Conservation (phyloP, 2,888 invertebrate genomes). For the Drosophila fungiperda region DNA sequence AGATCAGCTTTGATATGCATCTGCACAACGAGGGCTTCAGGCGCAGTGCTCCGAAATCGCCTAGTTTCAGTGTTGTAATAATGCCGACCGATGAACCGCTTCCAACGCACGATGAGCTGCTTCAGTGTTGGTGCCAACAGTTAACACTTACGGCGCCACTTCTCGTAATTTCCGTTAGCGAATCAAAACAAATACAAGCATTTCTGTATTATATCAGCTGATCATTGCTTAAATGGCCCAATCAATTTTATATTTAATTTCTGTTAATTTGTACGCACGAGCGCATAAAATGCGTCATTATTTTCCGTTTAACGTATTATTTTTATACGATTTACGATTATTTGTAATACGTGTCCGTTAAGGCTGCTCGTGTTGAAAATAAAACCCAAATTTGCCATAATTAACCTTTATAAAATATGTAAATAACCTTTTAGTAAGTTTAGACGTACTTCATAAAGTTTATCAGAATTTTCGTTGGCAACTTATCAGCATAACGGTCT, state of each 20-base stretch:
- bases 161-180: conserved; percentile 82
- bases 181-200: conserved; percentile 84
- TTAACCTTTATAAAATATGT: neutral
- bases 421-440: neutral
- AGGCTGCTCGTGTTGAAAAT: neutral
- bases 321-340: conserved; percentile 25
- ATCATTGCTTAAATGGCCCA: conserved; percentile 36
- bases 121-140: conserved; percentile 67
- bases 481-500: conserved; percentile 84
- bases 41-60: conserved; percentile 75
- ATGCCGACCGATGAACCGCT: conserved; percentile 68
- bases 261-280: conserved; percentile 24
- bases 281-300: conserved; percentile 25
- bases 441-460: neutral
- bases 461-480: neutral
- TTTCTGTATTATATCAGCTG: conserved; percentile 83
- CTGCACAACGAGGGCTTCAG: conserved; percentile 78
- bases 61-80: conserved; percentile 78
- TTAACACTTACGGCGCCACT: conserved; percentile 68
- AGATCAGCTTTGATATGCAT: conserved; percentile 81
- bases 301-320: conserved; percentile 25
- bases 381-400: conserved; percentile 11
- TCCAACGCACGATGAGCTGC: conserved; percentile 77
- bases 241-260: conserved; percentile 38
- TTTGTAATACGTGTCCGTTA: neutral